Evolutionary conservation across 1,140 invertebrate species (phyloP).

Genomic region (Notospermus geniculatus): DNA sequence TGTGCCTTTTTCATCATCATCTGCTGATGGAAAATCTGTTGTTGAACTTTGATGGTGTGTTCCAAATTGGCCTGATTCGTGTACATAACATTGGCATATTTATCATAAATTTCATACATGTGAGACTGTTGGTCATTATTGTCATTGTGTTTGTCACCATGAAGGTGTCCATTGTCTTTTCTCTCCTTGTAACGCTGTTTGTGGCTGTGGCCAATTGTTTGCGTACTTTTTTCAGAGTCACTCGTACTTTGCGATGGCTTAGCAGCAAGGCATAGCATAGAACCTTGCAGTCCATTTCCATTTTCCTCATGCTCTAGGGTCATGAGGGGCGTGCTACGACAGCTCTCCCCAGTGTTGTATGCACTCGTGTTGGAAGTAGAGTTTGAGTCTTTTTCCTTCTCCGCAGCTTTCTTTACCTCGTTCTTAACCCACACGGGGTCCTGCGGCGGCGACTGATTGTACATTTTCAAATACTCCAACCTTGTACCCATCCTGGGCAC

Average conservation of each 20-base stretch:
- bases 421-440: constrained; percentile 19
- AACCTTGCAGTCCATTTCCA: constrained; percentile 46
- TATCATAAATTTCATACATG: constrained; percentile 45
- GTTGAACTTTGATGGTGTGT: constrained; percentile 71
- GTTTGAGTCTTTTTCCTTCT: constrained; percentile 15
- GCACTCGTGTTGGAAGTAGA: constrained; percentile 60
- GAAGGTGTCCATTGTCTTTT: constrained; percentile 20
- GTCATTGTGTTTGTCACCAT: constrained; percentile 16
- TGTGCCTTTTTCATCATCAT: constrained; percentile 40
- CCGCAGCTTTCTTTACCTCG: neutral
- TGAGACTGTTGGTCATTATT: constrained; percentile 2
- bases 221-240: constrained; percentile 51
- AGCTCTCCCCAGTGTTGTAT: constrained; percentile 74
- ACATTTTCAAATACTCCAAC: constrained; percentile 52
- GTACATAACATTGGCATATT: constrained; percentile 63
- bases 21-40: constrained; percentile 65
- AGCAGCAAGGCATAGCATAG: constrained; percentile 47
- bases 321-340: constrained; percentile 67
- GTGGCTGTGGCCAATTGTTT: constrained; percentile 34
- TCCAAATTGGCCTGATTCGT: constrained; percentile 71
- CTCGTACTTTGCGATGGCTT: constrained; percentile 31
- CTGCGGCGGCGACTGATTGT: constrained; percentile 15
- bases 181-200: constrained; percentile 19
- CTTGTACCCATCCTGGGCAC: constrained; percentile 60
- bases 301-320: constrained; percentile 60